Conservation (phyloP, 2,797 vertebrate species). For the Calcarius lapponicus region DNA sequence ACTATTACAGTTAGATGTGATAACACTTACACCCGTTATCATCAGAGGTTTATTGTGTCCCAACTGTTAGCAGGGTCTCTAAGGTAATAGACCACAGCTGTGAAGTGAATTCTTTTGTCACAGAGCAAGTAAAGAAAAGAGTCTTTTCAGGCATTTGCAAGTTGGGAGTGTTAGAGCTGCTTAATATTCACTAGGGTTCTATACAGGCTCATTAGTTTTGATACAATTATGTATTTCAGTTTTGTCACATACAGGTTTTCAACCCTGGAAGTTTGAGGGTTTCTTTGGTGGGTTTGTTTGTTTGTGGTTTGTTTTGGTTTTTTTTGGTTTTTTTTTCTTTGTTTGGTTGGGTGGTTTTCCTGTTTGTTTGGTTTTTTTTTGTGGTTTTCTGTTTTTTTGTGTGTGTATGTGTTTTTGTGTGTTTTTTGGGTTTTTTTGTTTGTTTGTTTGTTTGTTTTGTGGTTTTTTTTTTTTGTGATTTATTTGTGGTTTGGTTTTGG, state of each 20-base stretch:
- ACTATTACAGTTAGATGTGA: not conserved
- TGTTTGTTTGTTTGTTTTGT: too few species aligned
- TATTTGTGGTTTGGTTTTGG: not conserved
- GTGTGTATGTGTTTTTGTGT: not conserved
- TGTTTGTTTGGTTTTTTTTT: too few species aligned
- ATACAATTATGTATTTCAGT: not conserved
- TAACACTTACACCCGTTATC: not conserved
- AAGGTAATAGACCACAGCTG: conserved; percentile 30
- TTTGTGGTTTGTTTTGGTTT: not conserved
- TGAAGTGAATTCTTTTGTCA: not conserved
- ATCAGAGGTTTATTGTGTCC: not conserved
- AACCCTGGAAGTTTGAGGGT: not conserved
- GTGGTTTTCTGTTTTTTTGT: not conserved
- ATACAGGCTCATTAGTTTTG: not conserved
- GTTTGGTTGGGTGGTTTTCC: not conserved
- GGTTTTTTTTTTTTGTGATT: not conserved
- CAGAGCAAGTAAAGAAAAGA: not conserved
- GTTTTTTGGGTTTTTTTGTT: not conserved
- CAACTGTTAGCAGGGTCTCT: conserved; percentile 4
- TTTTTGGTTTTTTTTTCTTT: not conserved
- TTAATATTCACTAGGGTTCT: not conserved
- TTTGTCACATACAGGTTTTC: not conserved
- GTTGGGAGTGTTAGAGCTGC: not conserved
- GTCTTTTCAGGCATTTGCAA: not conserved
- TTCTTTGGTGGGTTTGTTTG: not conserved